These are phyloP conservation scores for Acanthopagrus latus DNA, from an alignment of 2,797 vertebrate genomes.

Conservation along the genomic window DNA sequence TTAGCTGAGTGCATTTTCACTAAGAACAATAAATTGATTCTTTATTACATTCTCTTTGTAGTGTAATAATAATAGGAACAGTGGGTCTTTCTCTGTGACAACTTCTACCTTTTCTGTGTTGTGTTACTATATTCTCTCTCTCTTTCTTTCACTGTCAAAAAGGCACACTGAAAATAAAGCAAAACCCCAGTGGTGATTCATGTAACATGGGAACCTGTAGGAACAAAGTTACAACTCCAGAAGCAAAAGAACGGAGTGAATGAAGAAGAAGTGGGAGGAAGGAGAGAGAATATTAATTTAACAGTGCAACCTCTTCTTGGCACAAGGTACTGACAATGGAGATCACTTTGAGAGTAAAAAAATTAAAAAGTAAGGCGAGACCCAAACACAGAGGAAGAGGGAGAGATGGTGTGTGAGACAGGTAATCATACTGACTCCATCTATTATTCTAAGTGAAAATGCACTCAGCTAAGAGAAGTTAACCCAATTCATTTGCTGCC, in stretches of 20 bases:
- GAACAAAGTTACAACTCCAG: constrained; percentile 5
- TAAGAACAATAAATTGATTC: constrained; percentile 38
- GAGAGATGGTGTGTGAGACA: constrained; percentile 33
- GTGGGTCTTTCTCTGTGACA: not conserved
- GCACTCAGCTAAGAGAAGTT: constrained; percentile 70
- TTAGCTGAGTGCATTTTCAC: constrained; percentile 48
- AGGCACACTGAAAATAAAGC: not conserved
- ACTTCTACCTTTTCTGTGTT: constrained; percentile 13
- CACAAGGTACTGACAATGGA: not conserved
- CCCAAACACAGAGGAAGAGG: constrained; percentile 14
- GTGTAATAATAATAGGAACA: not conserved
- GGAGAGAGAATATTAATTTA: not conserved
- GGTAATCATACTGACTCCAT: constrained; percentile 59
- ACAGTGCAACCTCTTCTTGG: not conserved
- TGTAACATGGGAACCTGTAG: constrained; percentile 21
- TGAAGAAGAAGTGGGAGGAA: not conserved
- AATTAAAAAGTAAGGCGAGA: constrained; percentile 15
- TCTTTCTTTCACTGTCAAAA: not conserved
- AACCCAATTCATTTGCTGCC: constrained; percentile 79
- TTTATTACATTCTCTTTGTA: constrained; percentile 1
- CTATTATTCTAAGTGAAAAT: constrained; percentile 70
- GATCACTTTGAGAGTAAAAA: not conserved
- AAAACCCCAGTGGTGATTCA: constrained; percentile 14
- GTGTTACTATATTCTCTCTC: constrained; percentile 4
- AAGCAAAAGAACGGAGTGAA: constrained; percentile 6